These are phyloP conservation scores for Araneus ventricosus DNA, from an alignment of 1,140 invertebrate genomes.

Conservation along the genomic window DNA sequence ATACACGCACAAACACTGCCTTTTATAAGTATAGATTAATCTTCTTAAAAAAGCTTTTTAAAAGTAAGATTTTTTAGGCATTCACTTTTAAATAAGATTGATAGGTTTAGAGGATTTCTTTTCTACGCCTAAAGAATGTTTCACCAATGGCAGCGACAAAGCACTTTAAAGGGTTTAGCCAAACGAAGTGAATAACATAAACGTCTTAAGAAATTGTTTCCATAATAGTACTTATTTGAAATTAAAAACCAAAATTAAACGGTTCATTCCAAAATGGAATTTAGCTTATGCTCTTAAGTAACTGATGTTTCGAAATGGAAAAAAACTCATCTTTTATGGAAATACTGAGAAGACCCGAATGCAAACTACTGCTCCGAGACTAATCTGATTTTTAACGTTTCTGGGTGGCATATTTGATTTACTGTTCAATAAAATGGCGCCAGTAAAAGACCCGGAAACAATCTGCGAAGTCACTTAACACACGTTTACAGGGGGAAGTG, in stretches of 20 bases:
- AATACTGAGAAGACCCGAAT: neutral
- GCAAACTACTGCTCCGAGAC: neutral
- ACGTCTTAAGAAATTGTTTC: too few species aligned
- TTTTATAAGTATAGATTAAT: too few species aligned
- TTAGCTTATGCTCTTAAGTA: neutral
- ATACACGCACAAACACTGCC: too few species aligned
- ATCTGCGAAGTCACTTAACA: neutral
- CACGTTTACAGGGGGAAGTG: neutral
- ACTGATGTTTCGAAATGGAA: neutral
- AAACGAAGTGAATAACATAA: too few species aligned
- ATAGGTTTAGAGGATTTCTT: too few species aligned
- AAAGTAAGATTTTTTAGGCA: too few species aligned
- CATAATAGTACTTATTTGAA: too few species aligned
- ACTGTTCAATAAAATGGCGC: neutral
- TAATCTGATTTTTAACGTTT: neutral
- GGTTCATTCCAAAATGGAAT: neutral
- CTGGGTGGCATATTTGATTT: neutral
- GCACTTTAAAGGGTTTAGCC: too few species aligned
- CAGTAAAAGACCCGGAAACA: conserved; percentile 26
- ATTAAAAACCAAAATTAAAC: neutral
- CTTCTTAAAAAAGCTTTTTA: too few species aligned
- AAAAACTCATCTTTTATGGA: neutral
- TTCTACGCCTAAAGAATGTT: too few species aligned
- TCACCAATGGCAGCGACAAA: too few species aligned
- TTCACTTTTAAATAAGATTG: too few species aligned